Evolutionary conservation across 64 coral and sea anemone species (phyloP).

Genomic region (Pachyseris speciosa): DNA sequence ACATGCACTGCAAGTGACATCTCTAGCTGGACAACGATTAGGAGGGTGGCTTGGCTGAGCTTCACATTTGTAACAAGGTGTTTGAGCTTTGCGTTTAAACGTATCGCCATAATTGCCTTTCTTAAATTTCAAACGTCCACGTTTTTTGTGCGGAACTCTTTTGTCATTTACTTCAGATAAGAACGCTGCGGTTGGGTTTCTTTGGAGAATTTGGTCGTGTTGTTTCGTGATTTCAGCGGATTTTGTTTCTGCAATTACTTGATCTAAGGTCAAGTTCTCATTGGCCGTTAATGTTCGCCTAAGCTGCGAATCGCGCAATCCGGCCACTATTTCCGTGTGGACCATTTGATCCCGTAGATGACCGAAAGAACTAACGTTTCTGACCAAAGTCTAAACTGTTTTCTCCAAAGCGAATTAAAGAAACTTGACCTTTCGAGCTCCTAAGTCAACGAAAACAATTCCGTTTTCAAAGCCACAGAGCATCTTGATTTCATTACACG

Average conservation of each 20-base stretch:
- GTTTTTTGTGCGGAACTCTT: neutral
- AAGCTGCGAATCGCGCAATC: neutral
- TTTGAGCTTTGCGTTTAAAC: neutral
- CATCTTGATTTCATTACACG: too few relatives aligned
- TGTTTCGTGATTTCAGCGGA: neutral
- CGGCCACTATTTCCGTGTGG: neutral
- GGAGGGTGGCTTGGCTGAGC: neutral
- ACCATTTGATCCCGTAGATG: constrained; percentile 20
- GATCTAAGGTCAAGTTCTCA: neutral
- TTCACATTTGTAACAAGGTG: neutral
- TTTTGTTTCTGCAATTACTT: neutral
- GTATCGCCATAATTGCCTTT: neutral
- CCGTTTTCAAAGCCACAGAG: too few relatives aligned
- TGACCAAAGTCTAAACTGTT: too few relatives aligned
- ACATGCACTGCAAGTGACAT: neutral
- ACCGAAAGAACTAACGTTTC: constrained; percentile 13
- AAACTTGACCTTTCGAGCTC: too few relatives aligned
- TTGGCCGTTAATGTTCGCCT: neutral
- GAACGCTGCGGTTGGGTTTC: neutral
- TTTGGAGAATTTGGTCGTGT: neutral
- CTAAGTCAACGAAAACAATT: too few relatives aligned
- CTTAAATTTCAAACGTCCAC: neutral
- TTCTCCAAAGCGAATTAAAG: too few relatives aligned
- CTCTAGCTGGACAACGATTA: neutral
- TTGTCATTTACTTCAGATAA: neutral